Conservation (phyloP, 1,140 invertebrate species). For the Drosophila ironensis region DNA sequence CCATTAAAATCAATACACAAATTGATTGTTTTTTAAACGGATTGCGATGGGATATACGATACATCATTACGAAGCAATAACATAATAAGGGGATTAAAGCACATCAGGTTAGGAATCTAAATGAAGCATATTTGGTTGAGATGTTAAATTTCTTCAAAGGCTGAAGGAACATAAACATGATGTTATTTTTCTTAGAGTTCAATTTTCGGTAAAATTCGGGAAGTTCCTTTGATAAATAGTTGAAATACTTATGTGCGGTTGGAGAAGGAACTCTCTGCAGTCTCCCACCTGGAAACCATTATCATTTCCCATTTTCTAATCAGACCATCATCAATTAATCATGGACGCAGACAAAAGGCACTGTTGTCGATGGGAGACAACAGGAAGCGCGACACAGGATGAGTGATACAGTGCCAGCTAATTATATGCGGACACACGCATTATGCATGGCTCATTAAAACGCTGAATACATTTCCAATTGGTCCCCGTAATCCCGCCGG, state of each 20-base stretch:
- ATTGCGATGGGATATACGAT: neutral
- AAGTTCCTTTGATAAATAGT: too few species aligned
- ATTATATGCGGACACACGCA: constrained; percentile 61
- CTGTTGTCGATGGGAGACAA: constrained; percentile 14
- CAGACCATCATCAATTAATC: constrained; percentile 47
- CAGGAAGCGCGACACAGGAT: constrained; percentile 3
- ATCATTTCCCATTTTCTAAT: constrained; percentile 18
- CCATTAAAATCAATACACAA: constrained; percentile 30
- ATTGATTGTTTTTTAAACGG: constrained; percentile 43
- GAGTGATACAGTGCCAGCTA: constrained; percentile 50
- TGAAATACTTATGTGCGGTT: too few species aligned
- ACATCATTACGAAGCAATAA: too few species aligned
- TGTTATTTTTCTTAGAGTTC: too few species aligned
- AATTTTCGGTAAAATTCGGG: too few species aligned
- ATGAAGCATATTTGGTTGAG: too few species aligned
- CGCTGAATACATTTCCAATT: constrained; percentile 67
- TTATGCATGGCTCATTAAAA: constrained; percentile 66
- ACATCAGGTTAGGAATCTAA: too few species aligned
- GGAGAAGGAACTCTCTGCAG: neutral
- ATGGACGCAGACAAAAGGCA: constrained; percentile 33
- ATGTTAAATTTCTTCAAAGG: too few species aligned
- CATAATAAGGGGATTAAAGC: too few species aligned
- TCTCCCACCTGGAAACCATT: neutral
- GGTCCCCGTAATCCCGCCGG: constrained; percentile 52
- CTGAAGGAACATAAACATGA: too few species aligned